Evolutionary conservation across 2,888 invertebrate species (phyloP).

Genomic region (Plagodis pulveraria): DNA sequence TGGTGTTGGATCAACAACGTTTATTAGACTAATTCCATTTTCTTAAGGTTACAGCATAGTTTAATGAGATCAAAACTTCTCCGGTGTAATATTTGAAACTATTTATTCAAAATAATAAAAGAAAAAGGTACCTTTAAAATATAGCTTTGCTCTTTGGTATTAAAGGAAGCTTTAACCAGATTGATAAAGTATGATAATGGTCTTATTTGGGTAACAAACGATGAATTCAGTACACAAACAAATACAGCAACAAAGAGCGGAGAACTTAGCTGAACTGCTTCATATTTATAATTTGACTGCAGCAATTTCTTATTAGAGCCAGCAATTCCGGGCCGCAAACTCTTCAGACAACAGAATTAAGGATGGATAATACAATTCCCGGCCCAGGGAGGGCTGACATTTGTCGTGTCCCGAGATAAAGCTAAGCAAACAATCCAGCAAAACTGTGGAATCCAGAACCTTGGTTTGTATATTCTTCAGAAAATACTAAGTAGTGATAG

Average conservation of each 20-base stretch:
- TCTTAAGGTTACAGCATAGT: too few species aligned
- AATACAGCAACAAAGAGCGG: not conserved
- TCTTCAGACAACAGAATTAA: conserved; percentile 26
- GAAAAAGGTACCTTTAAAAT: too few species aligned
- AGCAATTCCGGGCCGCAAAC: conserved; percentile 15
- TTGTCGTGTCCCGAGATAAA: conserved; percentile 32
- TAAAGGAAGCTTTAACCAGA: too few species aligned
- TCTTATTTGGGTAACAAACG: not conserved
- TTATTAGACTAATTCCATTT: too few species aligned
- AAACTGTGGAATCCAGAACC: conserved; percentile 11
- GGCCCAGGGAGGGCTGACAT: conserved; percentile 21
- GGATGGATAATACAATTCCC: conserved; percentile 29
- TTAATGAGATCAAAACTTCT: too few species aligned
- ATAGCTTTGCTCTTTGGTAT: too few species aligned
- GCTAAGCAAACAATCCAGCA: conserved; percentile 36
- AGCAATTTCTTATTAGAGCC: conserved; percentile 17
- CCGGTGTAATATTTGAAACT: too few species aligned
- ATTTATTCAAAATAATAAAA: too few species aligned
- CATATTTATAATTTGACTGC: conserved; percentile 14
- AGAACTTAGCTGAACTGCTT: conserved; percentile 8
- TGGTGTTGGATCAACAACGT: too few species aligned
- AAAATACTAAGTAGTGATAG: too few species aligned
- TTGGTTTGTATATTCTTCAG: not conserved
- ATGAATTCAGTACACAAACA: not conserved
- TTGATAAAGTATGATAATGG: too few species aligned